phyloP scores from a whole-genome alignment of 1,140 invertebrate species.

The Gerris buenoi region DNA sequence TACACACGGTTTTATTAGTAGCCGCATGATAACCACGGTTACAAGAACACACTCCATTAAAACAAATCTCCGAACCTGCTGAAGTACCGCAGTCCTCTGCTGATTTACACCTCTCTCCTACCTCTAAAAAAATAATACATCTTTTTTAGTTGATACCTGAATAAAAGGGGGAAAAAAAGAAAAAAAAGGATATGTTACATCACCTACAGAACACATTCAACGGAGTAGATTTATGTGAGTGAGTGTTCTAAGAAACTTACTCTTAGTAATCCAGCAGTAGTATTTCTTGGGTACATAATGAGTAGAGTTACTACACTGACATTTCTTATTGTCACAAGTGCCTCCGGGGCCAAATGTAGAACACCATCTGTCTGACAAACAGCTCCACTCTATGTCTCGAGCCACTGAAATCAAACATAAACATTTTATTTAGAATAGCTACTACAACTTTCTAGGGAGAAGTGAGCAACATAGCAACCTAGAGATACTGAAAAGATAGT shows the following conservation, averaged over 20 bases:
- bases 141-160: too few species aligned
- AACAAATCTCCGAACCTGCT: neutral
- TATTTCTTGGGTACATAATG: constrained; percentile 20
- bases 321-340: constrained; percentile 18
- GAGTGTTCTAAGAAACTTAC: constrained; percentile 13
- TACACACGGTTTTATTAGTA: neutral
- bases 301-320: constrained; percentile 21
- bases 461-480: too few species aligned
- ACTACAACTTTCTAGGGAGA: too few species aligned
- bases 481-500: too few species aligned
- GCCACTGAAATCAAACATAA: constrained; percentile 14
- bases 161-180: too few species aligned
- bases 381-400: constrained; percentile 14
- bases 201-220: too few species aligned
- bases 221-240: too few species aligned
- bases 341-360: constrained; percentile 23
- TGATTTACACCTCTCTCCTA: neutral
- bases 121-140: too few species aligned
- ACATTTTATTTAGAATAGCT: too few species aligned
- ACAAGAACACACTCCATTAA: neutral
- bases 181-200: too few species aligned
- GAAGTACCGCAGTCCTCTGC: neutral
- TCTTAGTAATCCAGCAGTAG: constrained; percentile 25
- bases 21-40: neutral
- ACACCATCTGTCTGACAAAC: constrained; percentile 21